These are phyloP conservation scores for Endomychus coccineus DNA, from an alignment of 2,888 invertebrate species.

Conservation along the genomic window DNA sequence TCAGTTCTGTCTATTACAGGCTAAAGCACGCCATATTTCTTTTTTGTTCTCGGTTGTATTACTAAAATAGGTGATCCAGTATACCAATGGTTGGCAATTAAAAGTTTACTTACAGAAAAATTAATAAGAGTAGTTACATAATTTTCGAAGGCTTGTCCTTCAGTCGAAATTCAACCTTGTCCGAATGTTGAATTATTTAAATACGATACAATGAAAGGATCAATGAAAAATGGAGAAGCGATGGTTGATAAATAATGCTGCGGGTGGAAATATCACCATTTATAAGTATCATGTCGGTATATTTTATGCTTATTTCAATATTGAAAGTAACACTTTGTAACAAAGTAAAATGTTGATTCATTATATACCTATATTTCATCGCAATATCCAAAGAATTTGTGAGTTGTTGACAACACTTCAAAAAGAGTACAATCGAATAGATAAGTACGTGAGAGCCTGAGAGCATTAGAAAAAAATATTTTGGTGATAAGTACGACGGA, in stretches of 20 bases:
- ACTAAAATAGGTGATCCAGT: conserved; percentile 92
- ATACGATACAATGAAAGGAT: conserved; percentile 81
- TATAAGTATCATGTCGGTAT: too few species aligned
- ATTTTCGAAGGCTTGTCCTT: conserved; percentile 73
- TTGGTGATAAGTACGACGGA: conserved; percentile 74
- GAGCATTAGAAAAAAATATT: conserved; percentile 94
- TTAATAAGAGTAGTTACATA: conserved; percentile 79
- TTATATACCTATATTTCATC: too few species aligned
- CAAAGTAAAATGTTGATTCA: too few species aligned
- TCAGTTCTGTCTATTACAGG: too few species aligned
- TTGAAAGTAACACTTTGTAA: too few species aligned
- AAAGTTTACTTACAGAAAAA: conserved; percentile 82
- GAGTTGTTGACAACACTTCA: conserved; percentile 86
- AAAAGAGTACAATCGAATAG: conserved; percentile 90
- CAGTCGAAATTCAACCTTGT: conserved; percentile 72
- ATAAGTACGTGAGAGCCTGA: conserved; percentile 95
- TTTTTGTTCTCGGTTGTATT: too few species aligned
- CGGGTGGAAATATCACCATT: conserved; percentile 92
- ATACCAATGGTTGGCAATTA: conserved; percentile 84
- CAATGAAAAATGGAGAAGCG: too few species aligned
- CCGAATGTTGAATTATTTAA: conserved; percentile 89
- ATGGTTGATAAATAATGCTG: too few species aligned
- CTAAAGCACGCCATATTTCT: too few species aligned
- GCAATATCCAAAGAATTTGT: conserved; percentile 91
- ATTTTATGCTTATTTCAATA: too few species aligned